Evolutionary conservation across 2,797 vertebrate genomes (phyloP), one percentile per base, ranked within the genome.

Genomic region (Acrossocheilus wenchowensis): DNA sequence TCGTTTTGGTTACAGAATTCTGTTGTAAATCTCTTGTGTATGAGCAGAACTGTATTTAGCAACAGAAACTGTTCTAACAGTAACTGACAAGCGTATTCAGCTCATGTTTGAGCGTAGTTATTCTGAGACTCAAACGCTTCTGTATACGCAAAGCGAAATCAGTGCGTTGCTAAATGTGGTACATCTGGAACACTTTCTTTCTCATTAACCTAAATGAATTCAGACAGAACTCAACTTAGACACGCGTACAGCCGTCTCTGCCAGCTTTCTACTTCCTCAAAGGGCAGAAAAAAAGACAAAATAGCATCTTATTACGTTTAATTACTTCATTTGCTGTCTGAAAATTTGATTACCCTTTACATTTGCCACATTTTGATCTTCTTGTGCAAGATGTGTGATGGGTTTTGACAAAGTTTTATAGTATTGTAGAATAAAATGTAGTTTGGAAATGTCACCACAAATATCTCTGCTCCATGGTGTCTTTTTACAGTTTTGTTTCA

Each of bases 171-270:
- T 66, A 69, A 81, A 82, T 82, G 66, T 41, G 66, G 34, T 54
- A 41, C 73, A 84, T 52, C 60, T 77, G 60, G 41, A 66, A 50
- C 43, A 77, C 73, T 84, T 84, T 68, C 43, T 52, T 68, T 68
- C 72, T 84, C 52, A 84, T 68, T 77, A 84, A 48, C 72, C 72
- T 52, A 77, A 84, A 84, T 84, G 21, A 48, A 48, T 64, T 48
- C 26, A 75, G 41, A 75, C 82, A 84, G 19, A 66, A 39, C 57
- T 30, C 34, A 41, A 48, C 62, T 69, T 10, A 45, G 45, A 54
- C 60, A 54, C 4, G 21, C n/a, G 23, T 15, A 41, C 5, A 43
- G 30, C 30, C 12, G 6, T 68, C 60, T 66, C 41, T 12, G 26
- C 34, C 23, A 77, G 62, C 34, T 52, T 69, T 34, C 36, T 14